Evolutionary conservation across 2,113 vertebrate genomes (phyloP), one percentile per base, ranked within the genome.

Genomic region (Podocnemis expansa): DNA sequence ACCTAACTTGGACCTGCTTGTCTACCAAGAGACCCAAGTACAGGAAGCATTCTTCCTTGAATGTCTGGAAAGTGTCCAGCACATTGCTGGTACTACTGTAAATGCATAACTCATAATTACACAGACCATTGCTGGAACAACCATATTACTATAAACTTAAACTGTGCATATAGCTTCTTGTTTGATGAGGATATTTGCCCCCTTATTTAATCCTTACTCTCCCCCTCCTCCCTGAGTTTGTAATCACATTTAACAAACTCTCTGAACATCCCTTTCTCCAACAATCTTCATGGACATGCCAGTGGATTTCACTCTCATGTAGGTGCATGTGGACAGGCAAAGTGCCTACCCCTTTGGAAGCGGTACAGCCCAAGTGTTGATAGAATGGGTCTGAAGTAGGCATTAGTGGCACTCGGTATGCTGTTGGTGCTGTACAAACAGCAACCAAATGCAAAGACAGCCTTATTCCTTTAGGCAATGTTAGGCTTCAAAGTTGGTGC

Each of bases 21-120:
- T 38, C 34, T 38, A 38, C 21, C n/a, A 34, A 67, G 3, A 38
- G 34, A 38, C 17, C 17, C 31, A 21, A 67, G 63, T 9, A 1
- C 63, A 38, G 63, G 63, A 67, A 67, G 21, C 17, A 21, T 67
- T 22, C 41, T 41, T 45, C 25, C 25, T 29, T 76, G 73, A 43
- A 14, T 27, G 4, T 45, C 41, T 70, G 63, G 63, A 38, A 70
- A 38, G 63, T 17, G 8, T 70, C 34, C 34, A 70, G n/a, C 19
- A 38, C n/a, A 70, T 70, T 10, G 88, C 55, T 85, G 38, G 21
- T 29, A 7, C 13, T 75, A 8, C 14, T 56, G 12, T 85, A 85
- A 84, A 49, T 29, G 2, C 21, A 19, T 24, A 25, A 12, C 38
- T 5, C 0, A 0, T 85, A 9, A 43, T 14, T 85, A 25, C 80